Evolutionary conservation across 92 coral and sea anemone species (phyloP), one percentile per base, ranked within the genome.

Genomic region (Siderastrea siderea): DNA sequence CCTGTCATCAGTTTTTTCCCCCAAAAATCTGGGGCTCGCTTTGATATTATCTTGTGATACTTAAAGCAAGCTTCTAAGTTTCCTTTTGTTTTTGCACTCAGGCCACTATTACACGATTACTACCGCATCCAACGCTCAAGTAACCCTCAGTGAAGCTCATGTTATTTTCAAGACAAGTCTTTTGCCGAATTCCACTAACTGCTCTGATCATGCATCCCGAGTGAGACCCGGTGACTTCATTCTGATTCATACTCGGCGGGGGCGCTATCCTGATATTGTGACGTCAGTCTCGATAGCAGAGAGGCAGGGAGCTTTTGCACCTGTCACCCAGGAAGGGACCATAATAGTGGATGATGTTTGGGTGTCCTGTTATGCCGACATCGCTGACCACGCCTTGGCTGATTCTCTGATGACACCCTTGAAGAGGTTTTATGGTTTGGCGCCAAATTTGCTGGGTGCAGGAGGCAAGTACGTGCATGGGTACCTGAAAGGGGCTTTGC

Each of bases 301-400:
- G 14, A 80, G 55, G 8, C 3, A 60, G 19, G 98, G 98, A 2
- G 98, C 98, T 71, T 95, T 85, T 85, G 98, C 98, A 12, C 98
- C 98, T n/a, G 96, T 95, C 45, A 95, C 98, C 49, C 67, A 51
- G 60, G 96, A 95, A 59, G 98, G 98, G 10, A 95, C 98, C 26
- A 68, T 95, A 80, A 71, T 95, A 3, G 96, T 93, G 26, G 90
- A 95, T 55, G 96, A 89, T 8, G 91, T 89, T 71, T 91, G 92
- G 87, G 96, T 95, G 48, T 95, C 98, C 1, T 95, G 98, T 72
- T 95, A 94, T 65, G 96, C 98, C 51, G 98, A 94, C 82, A 75
- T 95, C 43, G 91, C 68, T 14, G 98, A 95, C 64, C 98, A 95
- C 67, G 55, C 82, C 62, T 81, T 95, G 92, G 98, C 96, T 15